Base-by-base conservation (phyloP, 1,140 invertebrate genomes). In the Hylaeus anthracinus region DNA sequence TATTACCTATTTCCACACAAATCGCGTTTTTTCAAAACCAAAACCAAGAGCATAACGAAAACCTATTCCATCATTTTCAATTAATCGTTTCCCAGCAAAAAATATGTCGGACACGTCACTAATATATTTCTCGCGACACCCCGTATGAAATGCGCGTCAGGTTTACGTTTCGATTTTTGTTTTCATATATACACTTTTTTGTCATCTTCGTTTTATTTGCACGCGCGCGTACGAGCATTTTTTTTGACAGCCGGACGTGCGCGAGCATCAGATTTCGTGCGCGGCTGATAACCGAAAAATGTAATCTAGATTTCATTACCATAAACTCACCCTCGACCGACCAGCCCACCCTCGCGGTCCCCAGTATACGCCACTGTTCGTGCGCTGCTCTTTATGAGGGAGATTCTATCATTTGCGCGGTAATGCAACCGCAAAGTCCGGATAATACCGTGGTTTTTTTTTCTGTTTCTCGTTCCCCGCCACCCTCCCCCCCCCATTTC, bases 231-330 rank as follows among this genome's bases (percentile, higher is more conserved):
- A 26, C 26, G 26, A 26, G 43, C 70, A 70, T 70, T 15, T 77
- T 61, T 71, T 71, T 71, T 71, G 71, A 72, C 71, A 72, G 41
- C 5, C 58, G 37, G 43, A 72, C 56, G 41, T 48, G 37, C 6
- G 53, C 48, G 45, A 55, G 73, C n/a, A 65, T 71, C 48, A 65
- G 69, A 79, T 81, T 75, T 70, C 48, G 60, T 26, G 55, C 69
- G 5, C 67, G 65, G 0, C 55, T 58, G 84, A 86, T 86, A 86
- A 73, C 76, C 71, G 56, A 83, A 72, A 72, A 74, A 74, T 70
- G 78, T 80, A 83, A 86, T 84, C 79, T 82, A 81, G 82, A 87
- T 87, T 84, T 87, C 81, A 87, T 87, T 87, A 86, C 55, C 81
- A 73, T 86, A 81, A 83, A 86, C 69, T 79, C 71, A 26, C 43